Conservation (phyloP, 1,140 invertebrate species). For the Brachionus paranguensis region DNA sequence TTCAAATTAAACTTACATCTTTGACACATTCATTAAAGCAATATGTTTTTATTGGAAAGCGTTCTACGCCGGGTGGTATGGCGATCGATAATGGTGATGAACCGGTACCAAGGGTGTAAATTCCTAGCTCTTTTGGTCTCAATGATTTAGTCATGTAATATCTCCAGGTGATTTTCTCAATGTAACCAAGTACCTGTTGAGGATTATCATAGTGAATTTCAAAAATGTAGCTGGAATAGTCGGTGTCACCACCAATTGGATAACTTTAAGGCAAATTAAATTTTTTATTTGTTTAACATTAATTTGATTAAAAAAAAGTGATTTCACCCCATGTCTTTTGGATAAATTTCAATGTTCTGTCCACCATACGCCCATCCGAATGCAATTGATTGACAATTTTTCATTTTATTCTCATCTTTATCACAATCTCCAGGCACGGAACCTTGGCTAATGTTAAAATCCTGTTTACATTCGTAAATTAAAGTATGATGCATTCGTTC, state of each 20-base stretch:
- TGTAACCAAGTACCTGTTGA: background rate
- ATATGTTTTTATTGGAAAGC: conserved; percentile 77
- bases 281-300: background rate
- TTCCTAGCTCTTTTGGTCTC: background rate
- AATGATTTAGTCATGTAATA: background rate
- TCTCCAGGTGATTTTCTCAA: background rate
- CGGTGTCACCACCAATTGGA: conserved; percentile 32
- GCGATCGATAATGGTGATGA: conserved; percentile 64
- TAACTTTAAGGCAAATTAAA: background rate
- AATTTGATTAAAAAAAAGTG: background rate
- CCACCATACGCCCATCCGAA: conserved; percentile 22
- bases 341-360: background rate
- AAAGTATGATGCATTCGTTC: conserved; percentile 30
- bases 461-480: conserved; percentile 18
- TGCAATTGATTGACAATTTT: background rate
- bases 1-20: conserved; percentile 47
- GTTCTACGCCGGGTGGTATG: conserved; percentile 72
- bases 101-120: conserved; percentile 4
- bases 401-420: background rate
- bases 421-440: background rate
- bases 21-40: conserved; percentile 84
- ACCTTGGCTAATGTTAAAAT: background rate
- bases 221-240: background rate
- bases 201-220: conserved; percentile 40
- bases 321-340: conserved; percentile 6